Evolutionary conservation across 2,113 vertebrate species (phyloP).

Genomic region (Riparia riparia): DNA sequence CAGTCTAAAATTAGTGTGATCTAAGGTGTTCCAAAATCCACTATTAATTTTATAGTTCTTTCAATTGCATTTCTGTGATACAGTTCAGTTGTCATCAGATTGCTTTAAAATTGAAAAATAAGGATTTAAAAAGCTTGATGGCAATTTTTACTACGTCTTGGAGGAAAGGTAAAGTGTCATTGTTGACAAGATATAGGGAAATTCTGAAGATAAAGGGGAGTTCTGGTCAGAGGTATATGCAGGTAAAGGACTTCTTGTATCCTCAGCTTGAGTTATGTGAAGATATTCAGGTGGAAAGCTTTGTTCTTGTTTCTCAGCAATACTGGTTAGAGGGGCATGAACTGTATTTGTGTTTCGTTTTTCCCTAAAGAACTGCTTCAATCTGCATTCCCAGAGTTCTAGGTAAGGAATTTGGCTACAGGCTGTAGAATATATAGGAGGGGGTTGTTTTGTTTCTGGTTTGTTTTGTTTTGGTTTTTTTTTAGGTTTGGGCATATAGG

Average conservation of each 20-base stretch:
- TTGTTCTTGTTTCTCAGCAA: not conserved
- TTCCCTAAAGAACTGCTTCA: not conserved
- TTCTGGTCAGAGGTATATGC: not conserved
- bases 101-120: not conserved
- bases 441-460: not conserved
- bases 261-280: not conserved
- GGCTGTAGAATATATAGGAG: not conserved
- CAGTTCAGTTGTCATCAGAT: not conserved
- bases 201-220: not conserved
- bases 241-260: not conserved
- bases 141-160: not conserved
- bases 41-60: not conserved
- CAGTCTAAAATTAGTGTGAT: not conserved
- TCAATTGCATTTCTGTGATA: not conserved
- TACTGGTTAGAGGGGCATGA: not conserved
- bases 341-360: not conserved
- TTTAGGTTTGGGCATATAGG: not conserved
- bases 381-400: not conserved
- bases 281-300: not conserved
- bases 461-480: no score
- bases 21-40: not conserved
- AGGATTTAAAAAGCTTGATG: not conserved
- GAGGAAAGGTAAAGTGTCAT: not conserved
- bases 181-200: not conserved
- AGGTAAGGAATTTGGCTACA: not conserved